Evolutionary conservation across 2,888 invertebrate genomes (phyloP), one percentile per base, ranked within the genome.

Genomic region (Zygothrica quintamaculata): DNA sequence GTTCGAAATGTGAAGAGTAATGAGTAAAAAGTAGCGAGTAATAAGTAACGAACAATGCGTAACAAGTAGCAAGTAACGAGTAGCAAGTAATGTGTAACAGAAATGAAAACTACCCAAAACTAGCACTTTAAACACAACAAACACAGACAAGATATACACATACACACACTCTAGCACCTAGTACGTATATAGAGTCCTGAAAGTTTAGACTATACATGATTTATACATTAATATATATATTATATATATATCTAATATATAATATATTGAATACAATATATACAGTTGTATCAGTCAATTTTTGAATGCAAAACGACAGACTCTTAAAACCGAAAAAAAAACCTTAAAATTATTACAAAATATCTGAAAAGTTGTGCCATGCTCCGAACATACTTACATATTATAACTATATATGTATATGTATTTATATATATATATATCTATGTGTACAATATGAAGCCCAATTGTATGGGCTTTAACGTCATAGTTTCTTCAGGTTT

Each of bases 211-310:
- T 81, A 78, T 77, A 79, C 72, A 72, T 59, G 73, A 62, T 76
- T 76, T 69, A 65, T 65, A 37, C 52, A 72, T 64, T 61, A 36
- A 51, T 46, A 51, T 59, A 76, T 68, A 64, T 60, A 73, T 52
- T 51, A 46, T 51, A 47, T 61, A 65, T 61, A 34, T 67, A 79
- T n/a, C n/a, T n/a, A n/a, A n/a, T 64, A 62, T 26, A 51, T 46
- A n/a, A 25, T 57, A 61, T 56, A 59, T 57, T 60, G 25, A 34
- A 53, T 61, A 68, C 53, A 62, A 67, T 74, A 73, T 51, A 73
- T 60, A 73, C 64, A 65, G 64, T 69, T 75, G 72, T 77, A 74
- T 79, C 75, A 77, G 82, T 81, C 82, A 82, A 87, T 72, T 77
- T 82, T 82, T 81, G 78, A 66, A 84, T 57, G 59, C 65, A 68